Percentiles rank a stretch among this genome's conserved stretches.
Conservation (phyloP, 2,888 invertebrate genomes). For the Nephrotoma guestfalica region DNA sequence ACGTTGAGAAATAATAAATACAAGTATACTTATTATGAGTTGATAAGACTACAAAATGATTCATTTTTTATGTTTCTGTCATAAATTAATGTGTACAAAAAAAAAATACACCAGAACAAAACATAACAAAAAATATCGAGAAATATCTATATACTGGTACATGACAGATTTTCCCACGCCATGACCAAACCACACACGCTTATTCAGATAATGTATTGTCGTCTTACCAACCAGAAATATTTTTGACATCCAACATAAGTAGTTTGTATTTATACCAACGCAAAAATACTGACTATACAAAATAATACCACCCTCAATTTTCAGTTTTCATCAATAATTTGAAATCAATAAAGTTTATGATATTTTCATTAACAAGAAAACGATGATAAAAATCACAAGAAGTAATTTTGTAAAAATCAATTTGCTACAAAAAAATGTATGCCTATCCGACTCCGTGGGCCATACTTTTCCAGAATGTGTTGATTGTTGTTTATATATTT, state of each 20-base stretch:
- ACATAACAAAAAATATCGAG: too few species aligned
- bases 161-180: not conserved
- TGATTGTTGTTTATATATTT: too few species aligned
- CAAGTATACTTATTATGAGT: too few species aligned
- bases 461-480: too few species aligned
- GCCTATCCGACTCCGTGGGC: too few species aligned
- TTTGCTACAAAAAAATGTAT: not conserved
- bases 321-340: not conserved
- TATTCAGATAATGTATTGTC: not conserved
- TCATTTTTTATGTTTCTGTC: too few species aligned
- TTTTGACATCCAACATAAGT: not conserved
- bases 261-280: not conserved
- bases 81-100: too few species aligned
- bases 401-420: not conserved
- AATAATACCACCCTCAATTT: not conserved
- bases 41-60: too few species aligned
- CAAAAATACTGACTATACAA: not conserved
- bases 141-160: not conserved
- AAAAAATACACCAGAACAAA: too few species aligned
- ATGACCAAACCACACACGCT: not conserved
- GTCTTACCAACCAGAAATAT: not conserved
- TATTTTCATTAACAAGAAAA: not conserved
- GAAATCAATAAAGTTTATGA: not conserved
- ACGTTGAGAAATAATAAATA: too few species aligned
- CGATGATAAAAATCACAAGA: not conserved